Evolutionary conservation across 2,113 vertebrate genomes (phyloP).

Genomic region (Campylomormyrus tamandua): DNA sequence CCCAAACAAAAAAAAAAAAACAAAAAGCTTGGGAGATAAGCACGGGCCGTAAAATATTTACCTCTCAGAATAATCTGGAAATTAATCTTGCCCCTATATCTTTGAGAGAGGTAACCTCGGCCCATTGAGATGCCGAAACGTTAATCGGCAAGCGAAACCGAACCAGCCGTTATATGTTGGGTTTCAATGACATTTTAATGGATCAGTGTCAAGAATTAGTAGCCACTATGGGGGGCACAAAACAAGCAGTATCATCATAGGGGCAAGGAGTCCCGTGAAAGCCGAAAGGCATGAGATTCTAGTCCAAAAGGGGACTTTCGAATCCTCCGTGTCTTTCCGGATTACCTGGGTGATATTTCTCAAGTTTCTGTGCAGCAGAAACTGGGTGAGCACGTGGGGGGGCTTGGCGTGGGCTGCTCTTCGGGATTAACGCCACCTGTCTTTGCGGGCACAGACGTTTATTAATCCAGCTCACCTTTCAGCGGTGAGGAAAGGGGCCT

Average conservation of each 20-base stretch:
- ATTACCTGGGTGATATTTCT: constrained; percentile 67
- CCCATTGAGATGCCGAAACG: constrained; percentile 28
- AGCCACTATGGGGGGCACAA: neutral
- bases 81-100: constrained; percentile 43
- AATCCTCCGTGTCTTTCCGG: constrained; percentile 6
- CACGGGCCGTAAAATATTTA: constrained; percentile 48
- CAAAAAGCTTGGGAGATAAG: constrained; percentile 45
- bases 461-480: constrained; percentile 57
- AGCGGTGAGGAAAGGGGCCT: constrained; percentile 35
- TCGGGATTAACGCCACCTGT: constrained; percentile 68
- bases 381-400: constrained; percentile 61
- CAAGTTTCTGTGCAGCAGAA: constrained; percentile 59
- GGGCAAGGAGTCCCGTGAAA: neutral
- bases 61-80: constrained; percentile 45
- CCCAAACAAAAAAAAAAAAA: neutral
- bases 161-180: neutral
- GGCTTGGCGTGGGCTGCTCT: constrained; percentile 60
- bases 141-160: constrained; percentile 38
- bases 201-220: constrained; percentile 27
- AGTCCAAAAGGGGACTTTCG: neutral
- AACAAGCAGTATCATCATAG: neutral
- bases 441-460: constrained; percentile 62
- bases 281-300: neutral
- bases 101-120: constrained; percentile 19
- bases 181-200: constrained; percentile 32